These are phyloP conservation scores for Lytechinus pictus DNA, from an alignment of 35 echinoderm and acorn worm genomes.

Conservation along the genomic window DNA sequence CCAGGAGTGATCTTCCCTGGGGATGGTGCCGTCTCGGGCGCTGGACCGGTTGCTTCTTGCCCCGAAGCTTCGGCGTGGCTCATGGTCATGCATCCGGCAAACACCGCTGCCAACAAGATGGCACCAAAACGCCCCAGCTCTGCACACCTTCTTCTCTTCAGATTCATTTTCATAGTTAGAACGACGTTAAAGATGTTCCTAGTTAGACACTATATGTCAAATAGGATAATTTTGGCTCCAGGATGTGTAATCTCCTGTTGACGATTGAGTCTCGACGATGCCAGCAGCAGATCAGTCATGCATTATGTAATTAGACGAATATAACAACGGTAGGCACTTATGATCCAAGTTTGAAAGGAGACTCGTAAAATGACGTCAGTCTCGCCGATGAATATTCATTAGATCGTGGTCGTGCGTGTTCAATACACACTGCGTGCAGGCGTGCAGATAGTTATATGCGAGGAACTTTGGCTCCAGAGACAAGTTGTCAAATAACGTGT, in stretches of 20 bases:
- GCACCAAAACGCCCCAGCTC: not conserved
- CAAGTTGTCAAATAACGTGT: no score
- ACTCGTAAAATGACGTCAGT: no score
- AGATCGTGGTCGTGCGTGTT: no score
- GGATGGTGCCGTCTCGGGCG: not conserved
- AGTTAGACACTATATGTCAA: no score
- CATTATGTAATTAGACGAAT: not conserved
- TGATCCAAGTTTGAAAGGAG: no score
- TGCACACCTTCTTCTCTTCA: not conserved
- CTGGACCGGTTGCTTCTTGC: not conserved
- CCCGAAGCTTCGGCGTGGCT: not conserved
- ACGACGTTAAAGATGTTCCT: not conserved
- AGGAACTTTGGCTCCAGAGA: no score
- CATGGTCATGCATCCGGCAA: not conserved
- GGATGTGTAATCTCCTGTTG: not conserved
- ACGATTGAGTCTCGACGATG: not conserved
- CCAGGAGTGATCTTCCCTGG: not conserved
- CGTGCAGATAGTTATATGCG: no score
- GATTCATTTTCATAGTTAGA: not conserved
- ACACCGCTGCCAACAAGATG: not conserved
- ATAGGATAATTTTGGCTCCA: no score
- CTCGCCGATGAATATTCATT: no score
- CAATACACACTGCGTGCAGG: no score
- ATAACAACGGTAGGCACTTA: no score
- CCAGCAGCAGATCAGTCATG: not conserved